These are phyloP conservation scores for Drosophila mulleri DNA, from an alignment of 2,888 invertebrate genomes.

Conservation along the genomic window DNA sequence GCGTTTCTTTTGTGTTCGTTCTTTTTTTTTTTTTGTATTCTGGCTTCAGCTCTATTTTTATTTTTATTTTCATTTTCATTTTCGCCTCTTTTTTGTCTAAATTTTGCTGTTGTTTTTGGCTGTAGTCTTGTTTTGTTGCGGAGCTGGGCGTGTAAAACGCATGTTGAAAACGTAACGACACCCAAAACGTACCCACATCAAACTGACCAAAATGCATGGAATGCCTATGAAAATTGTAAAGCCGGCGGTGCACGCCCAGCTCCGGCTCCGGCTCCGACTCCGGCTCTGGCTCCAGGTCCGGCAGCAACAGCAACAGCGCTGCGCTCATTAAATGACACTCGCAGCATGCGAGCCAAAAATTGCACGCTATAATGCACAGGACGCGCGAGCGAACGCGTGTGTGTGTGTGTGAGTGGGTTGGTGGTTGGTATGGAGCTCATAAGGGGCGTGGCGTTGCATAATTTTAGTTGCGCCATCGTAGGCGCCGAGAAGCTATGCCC, in stretches of 20 bases:
- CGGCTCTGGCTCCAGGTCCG: no score
- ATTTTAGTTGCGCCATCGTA: slow-evolving; percentile 74
- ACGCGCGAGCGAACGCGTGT: slow-evolving; percentile 6
- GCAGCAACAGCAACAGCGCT: slow-evolving; percentile 21
- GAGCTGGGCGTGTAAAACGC: slow-evolving; percentile 51
- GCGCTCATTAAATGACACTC: slow-evolving; percentile 82
- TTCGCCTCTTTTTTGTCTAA: not conserved
- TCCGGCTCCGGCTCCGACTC: not conserved
- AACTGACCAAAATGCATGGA: slow-evolving; percentile 80
- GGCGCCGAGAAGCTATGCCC: slow-evolving; percentile 68
- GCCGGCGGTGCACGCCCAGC: slow-evolving; percentile 50
- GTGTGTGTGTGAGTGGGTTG: not conserved
- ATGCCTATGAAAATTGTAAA: slow-evolving; percentile 76
- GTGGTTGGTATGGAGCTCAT: slow-evolving; percentile 30
- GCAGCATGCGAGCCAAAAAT: slow-evolving; percentile 64
- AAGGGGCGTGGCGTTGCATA: slow-evolving; percentile 77
- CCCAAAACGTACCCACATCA: slow-evolving; percentile 75
- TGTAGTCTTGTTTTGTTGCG: slow-evolving; percentile 36
- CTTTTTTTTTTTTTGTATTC: slow-evolving; percentile 3
- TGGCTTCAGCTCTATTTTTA: slow-evolving; percentile 9
- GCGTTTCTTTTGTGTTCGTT: not conserved
- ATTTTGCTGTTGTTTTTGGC: not conserved
- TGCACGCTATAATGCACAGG: slow-evolving; percentile 75
- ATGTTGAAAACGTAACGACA: slow-evolving; percentile 41
- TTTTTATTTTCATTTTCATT: not conserved